Base-by-base conservation (phyloP, 2,888 invertebrate species). In the Drosophila siamana region DNA sequence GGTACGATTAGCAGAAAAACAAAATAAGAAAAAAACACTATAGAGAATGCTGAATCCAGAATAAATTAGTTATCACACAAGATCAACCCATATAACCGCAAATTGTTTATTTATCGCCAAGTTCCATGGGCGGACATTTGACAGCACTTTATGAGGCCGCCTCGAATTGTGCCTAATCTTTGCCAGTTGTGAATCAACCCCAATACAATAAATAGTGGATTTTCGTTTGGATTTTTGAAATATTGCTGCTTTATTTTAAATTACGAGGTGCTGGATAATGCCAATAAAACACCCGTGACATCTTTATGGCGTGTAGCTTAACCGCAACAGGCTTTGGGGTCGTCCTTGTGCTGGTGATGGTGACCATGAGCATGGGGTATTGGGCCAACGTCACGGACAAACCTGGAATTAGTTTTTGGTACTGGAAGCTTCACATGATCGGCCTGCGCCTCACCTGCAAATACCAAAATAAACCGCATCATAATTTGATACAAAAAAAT, bases 51-150 rank as follows among this genome's bases (percentile, higher is more conserved):
- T 85, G 69, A 87, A 72, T 67, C 51, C 64, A 68, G 70, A 83
- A 85, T 83, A 87, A 83, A 87, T 72, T 72, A 72, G 74, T 57
- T 72, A 84, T 78, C 80, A 85, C 79, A 75, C 72, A 73, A 81
- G 51, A 80, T 67, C 69, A 74, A 47, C 47, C 60, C 61, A 65
- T 63, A 24, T 41, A 30, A 22, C n/a, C 6, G 2, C 19, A 28
- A 51, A 7, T 22, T 40, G n/a, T 59, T 41, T 41, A 28, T 28
- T 15, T 3, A 30, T 30, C 30, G 30, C 9, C 30, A 30, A 7
- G 30, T 9, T 30, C 2, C 9, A 11, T 30, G 30, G 11, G 26
- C 26, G 1, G 7, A 26, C 1, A 19, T 3, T 7, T 26, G 7
- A 4, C 26, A 6, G 7, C 30, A 30, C 11, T 30, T 30, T 2